Evolutionary conservation across 2,113 vertebrate species (phyloP).

Genomic region (Prunella fulvescens): DNA sequence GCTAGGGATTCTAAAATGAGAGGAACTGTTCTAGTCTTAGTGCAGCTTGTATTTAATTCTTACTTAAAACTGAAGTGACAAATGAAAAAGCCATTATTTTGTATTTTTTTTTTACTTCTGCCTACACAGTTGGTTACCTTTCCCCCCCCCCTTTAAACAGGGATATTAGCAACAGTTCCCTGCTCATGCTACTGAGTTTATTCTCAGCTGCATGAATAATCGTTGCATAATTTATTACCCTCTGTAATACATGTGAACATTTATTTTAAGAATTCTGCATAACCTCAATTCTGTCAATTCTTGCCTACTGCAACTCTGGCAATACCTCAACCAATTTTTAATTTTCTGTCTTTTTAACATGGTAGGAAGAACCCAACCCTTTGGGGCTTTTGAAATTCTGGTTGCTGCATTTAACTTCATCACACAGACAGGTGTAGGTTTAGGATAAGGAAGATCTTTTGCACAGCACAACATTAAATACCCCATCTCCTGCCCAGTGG

Average conservation of each 20-base stretch:
- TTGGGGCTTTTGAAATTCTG: background rate
- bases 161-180: background rate
- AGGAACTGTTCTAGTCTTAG: background rate
- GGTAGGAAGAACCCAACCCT: fast-evolving
- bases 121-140: background rate
- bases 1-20: background rate
- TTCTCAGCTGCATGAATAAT: slow-evolving; percentile 5
- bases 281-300: background rate
- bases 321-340: background rate
- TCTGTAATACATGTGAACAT: background rate
- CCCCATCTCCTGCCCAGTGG: background rate
- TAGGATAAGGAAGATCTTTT: background rate
- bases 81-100: background rate
- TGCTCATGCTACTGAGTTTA: background rate
- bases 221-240: background rate
- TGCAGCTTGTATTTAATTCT: background rate
- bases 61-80: background rate
- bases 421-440: background rate
- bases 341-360: background rate
- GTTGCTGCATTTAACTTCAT: background rate
- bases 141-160: background rate
- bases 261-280: slow-evolving; percentile 10
- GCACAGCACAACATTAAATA: background rate
- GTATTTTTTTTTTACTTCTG: background rate
- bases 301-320: background rate